Percentiles rank a stretch among this genome's conserved stretches.
Conservation (phyloP, 2,888 invertebrate genomes). For the Ennomos fuscantarius region DNA sequence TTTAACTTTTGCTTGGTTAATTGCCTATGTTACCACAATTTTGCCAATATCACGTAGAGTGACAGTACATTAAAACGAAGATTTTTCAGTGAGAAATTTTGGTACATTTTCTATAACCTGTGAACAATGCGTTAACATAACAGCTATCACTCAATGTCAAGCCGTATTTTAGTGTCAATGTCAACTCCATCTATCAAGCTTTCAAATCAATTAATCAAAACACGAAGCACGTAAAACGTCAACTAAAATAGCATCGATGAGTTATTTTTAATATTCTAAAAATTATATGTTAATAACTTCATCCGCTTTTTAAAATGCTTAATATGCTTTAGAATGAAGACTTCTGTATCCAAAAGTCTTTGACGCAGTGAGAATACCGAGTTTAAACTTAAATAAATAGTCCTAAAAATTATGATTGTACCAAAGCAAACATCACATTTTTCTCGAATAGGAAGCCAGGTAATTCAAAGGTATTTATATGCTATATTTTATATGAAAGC, state of each 20-base stretch:
- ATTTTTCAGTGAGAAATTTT: too few species aligned
- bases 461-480: constrained; percentile 69
- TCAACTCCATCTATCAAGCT: background rate
- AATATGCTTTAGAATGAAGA: constrained; percentile 46
- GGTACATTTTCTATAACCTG: too few species aligned
- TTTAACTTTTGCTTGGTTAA: too few species aligned
- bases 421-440: constrained; percentile 73
- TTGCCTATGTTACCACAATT: too few species aligned
- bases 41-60: too few species aligned
- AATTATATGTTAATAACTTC: constrained; percentile 51
- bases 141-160: constrained; percentile 11
- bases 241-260: constrained; percentile 79
- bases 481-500: constrained; percentile 33
- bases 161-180: too few species aligned
- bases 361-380: constrained; percentile 52
- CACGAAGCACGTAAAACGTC: constrained; percentile 44
- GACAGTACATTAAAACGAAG: too few species aligned
- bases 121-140: background rate
- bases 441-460: constrained; percentile 71
- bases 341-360: constrained; percentile 51
- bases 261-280: constrained; percentile 77
- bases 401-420: constrained; percentile 77
- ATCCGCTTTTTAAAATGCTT: constrained; percentile 55
- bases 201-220: constrained; percentile 40
- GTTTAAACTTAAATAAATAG: constrained; percentile 56